Evolutionary conservation across 2,888 invertebrate species (phyloP), one percentile per base, ranked within the genome.

Genomic region (Lepidochrysops patricia): DNA sequence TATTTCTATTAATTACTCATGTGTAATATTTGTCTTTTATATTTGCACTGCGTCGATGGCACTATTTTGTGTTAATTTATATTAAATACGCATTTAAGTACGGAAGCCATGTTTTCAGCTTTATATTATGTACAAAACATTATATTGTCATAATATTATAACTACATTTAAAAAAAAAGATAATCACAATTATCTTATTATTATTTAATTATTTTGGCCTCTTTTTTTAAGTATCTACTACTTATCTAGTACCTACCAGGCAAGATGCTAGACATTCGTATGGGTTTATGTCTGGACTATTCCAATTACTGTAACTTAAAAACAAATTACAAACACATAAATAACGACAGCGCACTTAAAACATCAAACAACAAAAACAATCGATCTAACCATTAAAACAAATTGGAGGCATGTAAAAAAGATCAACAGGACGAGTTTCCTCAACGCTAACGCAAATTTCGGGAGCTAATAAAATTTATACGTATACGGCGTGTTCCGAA

Each of bases 371-470:
- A 43, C 43, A 43, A 19, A 43, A 37, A 23, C 29, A 29, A 29
- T 9, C 29, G 29, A 29, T 23, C 19, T 4, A 43, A 43, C 43
- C 19, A 43, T 43, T 43, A 43, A 19, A 43, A 43, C 43, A 43
- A 43, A 43, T 23, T 43, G 43, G 9, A 19, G 19, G 43, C 43
- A 43, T 43, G 43, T 43, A n/a, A 23, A 43, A 43, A 43, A 19
- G 43, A 43, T 43, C 43, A 43, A 43, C 43, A 7, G 29, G 29
- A 43, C 37, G 43, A 43, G 43, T 43, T 43, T 43, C 43, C 43
- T 37, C 19, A 19, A 13, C n/a, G n/a, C n/a, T n/a, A 43, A 43
- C 43, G 43, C 43, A 19, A 43, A 43, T 43, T 43, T 43, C 43
- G 26, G n/a, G 26, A 26, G 50, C 50, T 50, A 26, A 50, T 26